Evolutionary conservation across 2,113 vertebrate genomes (phyloP), one percentile per base, ranked within the genome.

Genomic region (Hoplias malabaricus): DNA sequence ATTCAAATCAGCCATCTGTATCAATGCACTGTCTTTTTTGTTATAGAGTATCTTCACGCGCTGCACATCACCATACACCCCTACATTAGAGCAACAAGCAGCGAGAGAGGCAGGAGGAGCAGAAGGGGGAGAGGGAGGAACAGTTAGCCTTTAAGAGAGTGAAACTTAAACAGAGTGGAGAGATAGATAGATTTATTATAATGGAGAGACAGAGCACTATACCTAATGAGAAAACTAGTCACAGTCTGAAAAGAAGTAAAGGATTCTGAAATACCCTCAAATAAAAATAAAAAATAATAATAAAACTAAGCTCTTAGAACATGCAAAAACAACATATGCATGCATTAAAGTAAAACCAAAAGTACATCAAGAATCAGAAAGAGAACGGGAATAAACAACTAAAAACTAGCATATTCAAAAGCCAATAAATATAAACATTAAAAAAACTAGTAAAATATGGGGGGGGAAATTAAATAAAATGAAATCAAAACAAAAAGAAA

Each of bases 1-100:
- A 92, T 96, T 98, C 82, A 92, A 93, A 80, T 99, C 96, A 19
- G 95, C 95, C 96, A 99, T 97, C 92, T 99, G 97, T 89, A 99
- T 97, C 78, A 99, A 94, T 83, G 97, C 95, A 88, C 96, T 99
- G 93, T 99, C 96, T 90, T 99, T 99, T 93, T 99, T 99, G 92
- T 99, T 99, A 93, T 98, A 99, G 46, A 99, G 94, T 86, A 99
- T 99, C 92, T 99, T 99, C 94, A 98, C 97, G 79, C 97, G 96
- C 90, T 98, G 97, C 91, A 96, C 96, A 91, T 98, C 96, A 73
- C 97, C 97, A 82, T 98, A 99, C 88, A 99, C 96, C 88, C 97
- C 97, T 99, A 94, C 40, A 91, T 93, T 80, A 93, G 84, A 95
- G 92, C 88, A 92, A 88, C 83, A 94, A 87, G 88, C 87, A 93